Conservation (phyloP, 2,888 invertebrate genomes). For the Resseliella maxima region DNA sequence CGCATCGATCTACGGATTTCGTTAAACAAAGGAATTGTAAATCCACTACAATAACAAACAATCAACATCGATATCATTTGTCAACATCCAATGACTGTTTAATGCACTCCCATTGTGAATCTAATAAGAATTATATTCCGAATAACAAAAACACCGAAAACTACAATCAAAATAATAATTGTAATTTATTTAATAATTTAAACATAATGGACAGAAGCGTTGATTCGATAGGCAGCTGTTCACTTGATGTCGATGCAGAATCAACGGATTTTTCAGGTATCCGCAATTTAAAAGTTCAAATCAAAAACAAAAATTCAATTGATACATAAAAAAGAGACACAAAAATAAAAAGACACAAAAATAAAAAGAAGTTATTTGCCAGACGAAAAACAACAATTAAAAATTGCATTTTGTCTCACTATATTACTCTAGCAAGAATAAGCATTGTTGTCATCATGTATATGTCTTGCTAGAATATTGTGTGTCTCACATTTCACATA, state of each 20-base stretch:
- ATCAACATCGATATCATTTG: not conserved
- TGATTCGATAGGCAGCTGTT: constrained; percentile 89
- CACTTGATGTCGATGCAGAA: constrained; percentile 82
- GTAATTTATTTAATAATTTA: constrained; percentile 59
- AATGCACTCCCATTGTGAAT: constrained; percentile 44
- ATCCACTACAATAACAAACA: not conserved
- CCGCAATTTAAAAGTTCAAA: not conserved
- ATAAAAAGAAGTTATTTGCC: not conserved
- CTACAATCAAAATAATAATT: constrained; percentile 47
- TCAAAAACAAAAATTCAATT: not conserved
- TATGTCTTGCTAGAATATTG: no score
- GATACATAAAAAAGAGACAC: not conserved
- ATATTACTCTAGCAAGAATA: no score
- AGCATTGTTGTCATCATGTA: no score
- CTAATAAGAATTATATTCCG: constrained; percentile 8
- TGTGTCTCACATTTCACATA: not conserved
- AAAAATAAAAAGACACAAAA: not conserved
- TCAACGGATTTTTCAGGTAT: constrained; percentile 80
- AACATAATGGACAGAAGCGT: constrained; percentile 80
- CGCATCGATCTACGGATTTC: not conserved
- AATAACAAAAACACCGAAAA: constrained; percentile 38
- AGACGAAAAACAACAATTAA: no score
- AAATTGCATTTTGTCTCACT: no score
- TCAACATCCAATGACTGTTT: constrained; percentile 32
- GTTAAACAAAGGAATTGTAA: not conserved